phyloP scores from a whole-genome alignment of 1,140 invertebrate species.

The Melanaphis sacchari region DNA sequence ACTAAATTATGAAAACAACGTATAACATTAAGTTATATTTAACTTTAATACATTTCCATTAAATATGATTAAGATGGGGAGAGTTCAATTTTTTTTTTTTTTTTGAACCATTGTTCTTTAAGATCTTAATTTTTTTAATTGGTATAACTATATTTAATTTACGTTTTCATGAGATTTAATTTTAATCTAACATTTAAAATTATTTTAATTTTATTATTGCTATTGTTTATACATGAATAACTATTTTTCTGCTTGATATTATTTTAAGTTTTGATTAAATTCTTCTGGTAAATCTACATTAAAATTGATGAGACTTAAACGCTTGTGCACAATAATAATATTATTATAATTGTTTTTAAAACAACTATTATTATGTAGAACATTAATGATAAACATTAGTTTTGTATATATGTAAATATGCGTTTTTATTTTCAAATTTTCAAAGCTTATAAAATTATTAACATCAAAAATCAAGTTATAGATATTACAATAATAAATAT shows the following conservation, averaged over 20 bases:
- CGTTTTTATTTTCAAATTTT: neutral
- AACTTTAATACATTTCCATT: neutral
- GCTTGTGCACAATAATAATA: neutral
- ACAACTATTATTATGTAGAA: neutral
- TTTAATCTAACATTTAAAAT: neutral
- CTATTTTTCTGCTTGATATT: neutral
- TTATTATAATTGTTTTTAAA: neutral
- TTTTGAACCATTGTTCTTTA: neutral
- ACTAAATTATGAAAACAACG: neutral
- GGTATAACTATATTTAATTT: neutral
- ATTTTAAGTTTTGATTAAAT: neutral
- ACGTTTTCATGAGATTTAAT: neutral
- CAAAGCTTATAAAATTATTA: neutral
- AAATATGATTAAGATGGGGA: neutral
- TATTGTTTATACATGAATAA: neutral
- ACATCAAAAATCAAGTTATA: neutral
- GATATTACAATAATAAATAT: too few species aligned
- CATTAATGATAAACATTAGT: neutral
- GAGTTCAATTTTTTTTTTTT: neutral
- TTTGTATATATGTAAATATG: neutral
- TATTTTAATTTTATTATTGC: neutral
- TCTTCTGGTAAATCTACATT: neutral
- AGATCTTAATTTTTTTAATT: neutral
- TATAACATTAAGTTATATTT: neutral
- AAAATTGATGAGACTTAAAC: neutral